phyloP scores from a whole-genome alignment of 1,140 invertebrate species.

The Yoshiicerus persimilis region DNA sequence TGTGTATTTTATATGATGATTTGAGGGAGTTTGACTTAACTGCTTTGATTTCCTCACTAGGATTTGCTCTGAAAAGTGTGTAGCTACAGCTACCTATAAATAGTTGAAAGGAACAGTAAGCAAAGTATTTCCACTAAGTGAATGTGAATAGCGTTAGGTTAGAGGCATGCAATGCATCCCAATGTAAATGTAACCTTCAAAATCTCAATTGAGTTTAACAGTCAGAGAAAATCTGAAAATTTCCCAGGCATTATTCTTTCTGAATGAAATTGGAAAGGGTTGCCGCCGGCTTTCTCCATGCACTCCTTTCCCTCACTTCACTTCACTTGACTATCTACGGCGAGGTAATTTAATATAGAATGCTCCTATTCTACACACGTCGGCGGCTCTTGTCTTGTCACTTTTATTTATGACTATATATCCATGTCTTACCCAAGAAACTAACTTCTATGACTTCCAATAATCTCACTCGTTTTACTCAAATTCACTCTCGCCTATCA shows the following conservation, averaged over 20 bases:
- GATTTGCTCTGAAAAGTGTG: background rate
- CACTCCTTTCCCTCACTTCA: background rate
- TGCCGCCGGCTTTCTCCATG: background rate
- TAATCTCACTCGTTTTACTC: background rate
- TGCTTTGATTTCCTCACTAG: too few species aligned
- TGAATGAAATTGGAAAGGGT: background rate
- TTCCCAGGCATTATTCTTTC: background rate
- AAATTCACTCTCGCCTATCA: background rate
- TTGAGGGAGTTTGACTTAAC: background rate
- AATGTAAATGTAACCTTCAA: background rate
- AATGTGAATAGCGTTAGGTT: background rate
- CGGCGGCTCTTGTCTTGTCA: background rate
- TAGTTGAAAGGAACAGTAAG: background rate
- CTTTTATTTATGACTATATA: background rate
- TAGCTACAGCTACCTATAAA: background rate
- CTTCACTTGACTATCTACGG: background rate
- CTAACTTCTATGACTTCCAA: background rate
- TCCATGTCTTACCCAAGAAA: background rate
- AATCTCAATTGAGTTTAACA: background rate
- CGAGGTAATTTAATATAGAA: constrained; percentile 3
- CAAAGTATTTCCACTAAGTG: background rate
- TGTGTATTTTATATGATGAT: background rate
- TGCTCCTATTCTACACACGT: background rate
- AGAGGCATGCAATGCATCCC: background rate
- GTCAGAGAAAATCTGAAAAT: constrained; percentile 1